Evolutionary conservation across 1,140 invertebrate genomes (phyloP), one percentile per base, ranked within the genome.

Genomic region (Eupeodes corollae): DNA sequence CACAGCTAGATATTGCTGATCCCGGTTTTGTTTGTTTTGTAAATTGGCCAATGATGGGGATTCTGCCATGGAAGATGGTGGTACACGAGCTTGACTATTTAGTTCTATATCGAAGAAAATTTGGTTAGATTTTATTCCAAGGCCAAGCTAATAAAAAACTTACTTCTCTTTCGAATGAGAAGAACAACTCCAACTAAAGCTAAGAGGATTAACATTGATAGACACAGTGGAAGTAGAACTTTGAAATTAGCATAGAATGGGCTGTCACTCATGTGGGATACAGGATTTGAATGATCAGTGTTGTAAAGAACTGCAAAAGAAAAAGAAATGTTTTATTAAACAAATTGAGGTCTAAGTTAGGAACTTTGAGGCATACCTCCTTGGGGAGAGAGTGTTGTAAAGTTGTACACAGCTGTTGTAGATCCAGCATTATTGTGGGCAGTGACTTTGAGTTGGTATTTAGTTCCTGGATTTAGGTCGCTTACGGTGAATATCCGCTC

Each of bases 351-450:
- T 33, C 14, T 12, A 49, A 42, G 13, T 21, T 35, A 41, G 30
- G 19, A 11, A 45, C 34, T 1, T 11, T 19, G 37, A 63, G 57
- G 52, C 73, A 73, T 63, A 84, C 85, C 79, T 66, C 82, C 84
- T 56, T 79, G 77, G 16, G 80, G 69, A 2, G 82, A 84, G 37
- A 87, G 75, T 5, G 87, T 90, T 30, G 84, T 84, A 66, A 89
- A 86, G 69, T 89, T 86, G 61, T 94, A 92, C n/a, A 88, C 73
- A 0, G 84, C 85, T 35, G 84, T 80, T 1, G 87, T 88, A 40
- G 84, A 86, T 0, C 93, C 93, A 0, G 91, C 91, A 65, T 92
- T 90, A 67, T 94, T 96, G 68, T 89, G 82, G 1, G 91, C 91
- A 1, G 85, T 88, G 42, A 95, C 84, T 50, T 82, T 79, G 30